Evolutionary conservation across 2,888 invertebrate species (phyloP).

Genomic region (Nowickia ferox): DNA sequence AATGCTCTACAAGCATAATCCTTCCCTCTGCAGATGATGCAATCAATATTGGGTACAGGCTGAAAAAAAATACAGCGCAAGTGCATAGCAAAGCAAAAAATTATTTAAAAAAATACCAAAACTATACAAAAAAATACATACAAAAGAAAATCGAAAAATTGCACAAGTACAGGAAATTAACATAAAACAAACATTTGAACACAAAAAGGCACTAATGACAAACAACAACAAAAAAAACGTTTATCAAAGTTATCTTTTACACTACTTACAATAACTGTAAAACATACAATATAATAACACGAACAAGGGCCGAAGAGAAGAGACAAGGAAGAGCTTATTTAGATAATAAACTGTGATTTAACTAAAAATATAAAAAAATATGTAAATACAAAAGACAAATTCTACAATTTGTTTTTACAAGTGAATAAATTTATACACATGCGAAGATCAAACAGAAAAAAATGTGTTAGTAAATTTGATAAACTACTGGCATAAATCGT

Average conservation of each 20-base stretch:
- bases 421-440: neutral
- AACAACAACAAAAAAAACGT: neutral
- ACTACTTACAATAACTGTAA: neutral
- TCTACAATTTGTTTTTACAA: neutral
- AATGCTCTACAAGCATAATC: neutral
- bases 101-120: constrained; percentile 1
- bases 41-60: constrained; percentile 5
- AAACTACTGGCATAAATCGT: neutral
- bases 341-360: constrained; percentile 14
- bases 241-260: constrained; percentile 15
- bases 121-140: neutral
- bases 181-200: constrained; percentile 55
- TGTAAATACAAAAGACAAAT: neutral
- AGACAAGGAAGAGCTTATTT: neutral
- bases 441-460: neutral
- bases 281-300: neutral
- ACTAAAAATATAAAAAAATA: neutral
- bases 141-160: constrained; percentile 39
- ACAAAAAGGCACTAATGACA: constrained; percentile 27
- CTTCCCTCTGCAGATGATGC: constrained; percentile 3
- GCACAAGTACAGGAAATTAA: constrained; percentile 69
- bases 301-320: neutral
- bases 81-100: constrained; percentile 48
- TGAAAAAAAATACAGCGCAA: constrained; percentile 63
- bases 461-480: neutral